Percentiles rank a stretch among this genome's conserved stretches.
Conservation (phyloP, 1,140 invertebrate species). For the Cardiocondyla obscurior region DNA sequence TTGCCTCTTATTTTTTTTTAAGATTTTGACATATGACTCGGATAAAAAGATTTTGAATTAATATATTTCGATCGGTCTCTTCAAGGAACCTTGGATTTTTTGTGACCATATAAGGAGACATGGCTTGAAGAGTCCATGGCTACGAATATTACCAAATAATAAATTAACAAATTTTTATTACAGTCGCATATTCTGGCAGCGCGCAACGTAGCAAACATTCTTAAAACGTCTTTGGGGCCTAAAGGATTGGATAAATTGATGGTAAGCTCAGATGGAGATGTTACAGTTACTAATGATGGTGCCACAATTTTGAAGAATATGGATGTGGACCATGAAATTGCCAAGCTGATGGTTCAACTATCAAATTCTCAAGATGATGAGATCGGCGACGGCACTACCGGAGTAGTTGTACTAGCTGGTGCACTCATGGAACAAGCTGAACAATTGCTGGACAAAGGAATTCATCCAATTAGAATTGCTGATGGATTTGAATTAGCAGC, state of each 20-base stretch:
- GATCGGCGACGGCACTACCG: slow-evolving; percentile 99
- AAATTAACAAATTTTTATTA: no score
- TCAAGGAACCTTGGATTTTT: neutral
- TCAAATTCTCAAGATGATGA: slow-evolving; percentile 99
- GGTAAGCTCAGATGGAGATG: slow-evolving; percentile 98
- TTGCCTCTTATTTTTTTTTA: neutral
- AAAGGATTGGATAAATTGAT: slow-evolving; percentile 98
- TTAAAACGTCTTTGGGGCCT: slow-evolving; percentile 97
- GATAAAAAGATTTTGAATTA: no score
- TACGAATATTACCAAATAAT: neutral
- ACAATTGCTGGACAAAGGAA: slow-evolving; percentile 96
- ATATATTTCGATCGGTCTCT: neutral
- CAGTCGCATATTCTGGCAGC: slow-evolving; percentile 99
- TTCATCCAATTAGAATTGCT: slow-evolving; percentile 99
- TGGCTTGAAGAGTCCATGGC: neutral
- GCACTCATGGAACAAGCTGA: slow-evolving; percentile 98
- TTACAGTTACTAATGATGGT: slow-evolving; percentile 99
- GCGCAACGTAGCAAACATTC: slow-evolving; percentile 93
- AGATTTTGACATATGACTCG: neutral
- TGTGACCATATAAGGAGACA: slow-evolving; percentile 78
- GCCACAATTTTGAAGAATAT: slow-evolving; percentile 99
- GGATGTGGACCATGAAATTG: slow-evolving; percentile 99
- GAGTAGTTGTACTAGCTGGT: slow-evolving; percentile 97
- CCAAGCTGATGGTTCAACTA: slow-evolving; percentile 98
- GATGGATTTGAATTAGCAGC: slow-evolving; percentile 99